Evolutionary conservation across 64 coral and sea anemone species (phyloP).

Genomic region (Actinia tenebrosa): DNA sequence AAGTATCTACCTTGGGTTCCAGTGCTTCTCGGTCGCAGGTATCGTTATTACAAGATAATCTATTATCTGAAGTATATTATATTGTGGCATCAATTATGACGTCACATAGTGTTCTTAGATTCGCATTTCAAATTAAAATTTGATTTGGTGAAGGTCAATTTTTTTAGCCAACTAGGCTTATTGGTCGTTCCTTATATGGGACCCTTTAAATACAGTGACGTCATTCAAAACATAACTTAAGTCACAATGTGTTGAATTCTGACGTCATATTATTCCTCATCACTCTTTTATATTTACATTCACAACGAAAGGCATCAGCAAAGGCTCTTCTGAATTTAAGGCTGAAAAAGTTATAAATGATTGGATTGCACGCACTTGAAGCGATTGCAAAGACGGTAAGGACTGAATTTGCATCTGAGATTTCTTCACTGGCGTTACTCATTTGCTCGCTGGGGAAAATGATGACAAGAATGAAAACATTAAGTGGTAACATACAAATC

Average conservation of each 20-base stretch:
- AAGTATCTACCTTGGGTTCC: too few species aligned
- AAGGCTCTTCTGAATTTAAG: conserved; percentile 76
- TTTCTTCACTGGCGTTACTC: not conserved
- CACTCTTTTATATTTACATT: conserved; percentile 3
- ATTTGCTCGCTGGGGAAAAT: not conserved
- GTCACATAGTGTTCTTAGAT: too few species aligned
- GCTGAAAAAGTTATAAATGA: conserved; percentile 92
- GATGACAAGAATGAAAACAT: conserved; percentile 34
- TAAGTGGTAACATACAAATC: conserved; percentile 71
- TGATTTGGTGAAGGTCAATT: too few species aligned
- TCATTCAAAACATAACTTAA: not conserved
- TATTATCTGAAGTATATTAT: too few species aligned
- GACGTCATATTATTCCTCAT: not conserved
- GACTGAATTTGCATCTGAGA: not conserved
- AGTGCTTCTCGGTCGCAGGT: too few species aligned
- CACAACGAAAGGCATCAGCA: conserved; percentile 58
- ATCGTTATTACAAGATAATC: too few species aligned
- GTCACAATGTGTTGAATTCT: not conserved
- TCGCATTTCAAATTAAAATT: too few species aligned
- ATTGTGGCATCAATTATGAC: too few species aligned
- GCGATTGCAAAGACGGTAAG: conserved; percentile 38
- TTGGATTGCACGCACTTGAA: conserved; percentile 67
- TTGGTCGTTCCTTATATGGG: too few species aligned
- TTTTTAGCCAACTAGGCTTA: too few species aligned
- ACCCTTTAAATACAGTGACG: not conserved